phyloP scores from a whole-genome alignment of 2,888 invertebrate species.

The Aleiodes alternator region DNA sequence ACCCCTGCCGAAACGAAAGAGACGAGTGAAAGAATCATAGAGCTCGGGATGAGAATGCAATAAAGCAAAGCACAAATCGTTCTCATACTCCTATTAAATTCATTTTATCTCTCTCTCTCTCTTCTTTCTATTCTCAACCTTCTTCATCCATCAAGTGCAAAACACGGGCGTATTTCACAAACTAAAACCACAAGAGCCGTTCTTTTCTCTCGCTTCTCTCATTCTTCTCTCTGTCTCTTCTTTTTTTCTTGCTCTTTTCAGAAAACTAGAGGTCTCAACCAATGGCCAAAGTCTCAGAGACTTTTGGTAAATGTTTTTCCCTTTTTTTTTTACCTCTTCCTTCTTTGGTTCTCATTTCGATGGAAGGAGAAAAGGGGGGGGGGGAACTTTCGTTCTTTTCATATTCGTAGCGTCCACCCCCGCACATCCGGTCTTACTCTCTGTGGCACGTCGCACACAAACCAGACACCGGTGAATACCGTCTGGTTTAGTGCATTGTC shows the following conservation, averaged over 20 bases:
- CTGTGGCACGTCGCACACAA: conserved; percentile 45
- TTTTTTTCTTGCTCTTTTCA: conserved; percentile 28
- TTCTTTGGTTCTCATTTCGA: conserved; percentile 16
- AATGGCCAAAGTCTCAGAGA: conserved; percentile 16
- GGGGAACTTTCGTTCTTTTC: conserved; percentile 12
- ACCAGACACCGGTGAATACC: conserved; percentile 58
- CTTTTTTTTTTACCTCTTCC: conserved; percentile 38
- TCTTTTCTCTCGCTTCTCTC: conserved; percentile 19
- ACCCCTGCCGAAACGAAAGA: conserved; percentile 30
- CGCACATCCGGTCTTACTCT: conserved; percentile 57
- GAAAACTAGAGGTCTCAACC: conserved; percentile 4
- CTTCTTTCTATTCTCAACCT: conserved; percentile 27
- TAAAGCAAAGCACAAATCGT: conserved; percentile 49
- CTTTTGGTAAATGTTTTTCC: conserved; percentile 22
- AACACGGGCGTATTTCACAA: conserved; percentile 20
- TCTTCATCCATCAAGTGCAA: conserved; percentile 38
- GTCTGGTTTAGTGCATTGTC: conserved; percentile 64
- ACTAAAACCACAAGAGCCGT: conserved; percentile 27
- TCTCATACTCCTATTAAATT: conserved; percentile 22
- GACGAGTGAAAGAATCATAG: conserved; percentile 44
- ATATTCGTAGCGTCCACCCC: conserved; percentile 51
- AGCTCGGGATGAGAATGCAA: conserved; percentile 42
- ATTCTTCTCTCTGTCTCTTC: background rate
- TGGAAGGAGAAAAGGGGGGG: conserved; percentile 11
- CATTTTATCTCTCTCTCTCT: conserved; percentile 8